Conservation (phyloP, 2,797 vertebrate genomes). For the Sandelia bainsii region DNA sequence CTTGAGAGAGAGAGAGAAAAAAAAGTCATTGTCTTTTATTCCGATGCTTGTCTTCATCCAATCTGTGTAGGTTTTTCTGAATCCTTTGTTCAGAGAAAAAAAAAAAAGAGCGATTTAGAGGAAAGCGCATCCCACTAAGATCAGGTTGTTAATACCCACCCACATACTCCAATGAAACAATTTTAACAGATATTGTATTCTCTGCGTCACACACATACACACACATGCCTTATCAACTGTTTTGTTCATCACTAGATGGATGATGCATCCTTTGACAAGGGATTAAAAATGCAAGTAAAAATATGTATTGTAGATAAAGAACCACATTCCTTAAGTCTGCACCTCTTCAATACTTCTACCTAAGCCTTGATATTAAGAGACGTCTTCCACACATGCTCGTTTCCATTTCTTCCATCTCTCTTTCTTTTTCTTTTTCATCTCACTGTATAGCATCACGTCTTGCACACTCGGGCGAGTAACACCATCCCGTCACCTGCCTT, state of each 20-base stretch:
- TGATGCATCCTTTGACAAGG: constrained; percentile 78
- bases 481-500: constrained; percentile 56
- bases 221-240: constrained; percentile 71
- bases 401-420: constrained; percentile 5
- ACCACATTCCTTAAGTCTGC: constrained; percentile 62
- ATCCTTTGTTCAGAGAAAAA: constrained; percentile 80
- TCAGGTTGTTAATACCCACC: constrained; percentile 89
- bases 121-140: constrained; percentile 84
- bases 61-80: constrained; percentile 86
- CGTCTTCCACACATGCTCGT: background rate
- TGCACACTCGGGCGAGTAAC: constrained; percentile 42
- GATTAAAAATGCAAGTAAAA: constrained; percentile 78
- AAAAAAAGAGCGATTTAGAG: constrained; percentile 77
- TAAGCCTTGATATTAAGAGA: constrained; percentile 50
- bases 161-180: constrained; percentile 84
- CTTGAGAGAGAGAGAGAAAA: constrained; percentile 18
- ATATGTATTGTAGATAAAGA: constrained; percentile 68
- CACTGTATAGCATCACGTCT: constrained; percentile 3
- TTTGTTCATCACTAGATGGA: constrained; percentile 70
- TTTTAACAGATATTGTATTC: constrained; percentile 81
- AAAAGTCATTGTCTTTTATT: constrained; percentile 72
- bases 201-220: constrained; percentile 41
- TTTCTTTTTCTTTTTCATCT: constrained; percentile 11
- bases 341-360: constrained; percentile 54
- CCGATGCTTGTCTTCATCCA: constrained; percentile 84